These are phyloP conservation scores for Cactoblastis cactorum DNA, from an alignment of 2,888 invertebrate species.

Conservation along the genomic window DNA sequence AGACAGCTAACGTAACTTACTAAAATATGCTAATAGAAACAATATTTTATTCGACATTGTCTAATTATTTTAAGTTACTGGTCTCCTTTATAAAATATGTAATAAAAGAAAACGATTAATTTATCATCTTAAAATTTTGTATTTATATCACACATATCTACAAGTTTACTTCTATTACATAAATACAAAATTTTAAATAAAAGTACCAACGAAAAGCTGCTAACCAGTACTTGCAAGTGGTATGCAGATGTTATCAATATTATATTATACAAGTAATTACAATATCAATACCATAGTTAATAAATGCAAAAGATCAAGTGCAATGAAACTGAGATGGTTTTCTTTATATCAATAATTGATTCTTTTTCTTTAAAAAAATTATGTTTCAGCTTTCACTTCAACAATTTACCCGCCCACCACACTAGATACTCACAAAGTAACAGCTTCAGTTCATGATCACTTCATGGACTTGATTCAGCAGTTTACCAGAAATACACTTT, in stretches of 20 bases:
- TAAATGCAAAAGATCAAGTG: slow-evolving; percentile 81
- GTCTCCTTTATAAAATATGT: slow-evolving; percentile 67
- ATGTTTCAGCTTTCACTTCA: slow-evolving; percentile 46
- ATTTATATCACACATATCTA: slow-evolving; percentile 80
- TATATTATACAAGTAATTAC: slow-evolving; percentile 79
- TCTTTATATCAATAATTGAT: slow-evolving; percentile 58
- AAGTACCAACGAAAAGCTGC: slow-evolving; percentile 75
- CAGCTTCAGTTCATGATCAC: slow-evolving; percentile 55
- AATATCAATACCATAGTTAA: slow-evolving; percentile 79
- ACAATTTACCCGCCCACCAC: slow-evolving; percentile 52
- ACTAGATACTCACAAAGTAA: slow-evolving; percentile 48
- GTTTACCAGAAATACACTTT: slow-evolving; percentile 74
- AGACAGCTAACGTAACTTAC: slow-evolving; percentile 70
- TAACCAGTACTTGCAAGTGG: slow-evolving; percentile 75
- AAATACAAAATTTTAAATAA: slow-evolving; percentile 80
- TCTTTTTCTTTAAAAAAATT: slow-evolving; percentile 57
- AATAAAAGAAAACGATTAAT: slow-evolving; percentile 73
- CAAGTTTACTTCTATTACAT: slow-evolving; percentile 78
- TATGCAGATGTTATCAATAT: slow-evolving; percentile 74
- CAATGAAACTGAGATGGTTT: slow-evolving; percentile 67
- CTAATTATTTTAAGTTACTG: slow-evolving; percentile 66
- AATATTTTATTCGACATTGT: slow-evolving; percentile 64
- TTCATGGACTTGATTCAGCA: slow-evolving; percentile 57
- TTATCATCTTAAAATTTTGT: slow-evolving; percentile 78
- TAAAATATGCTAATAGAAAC: slow-evolving; percentile 72